These are phyloP conservation scores for Brachyptera risi DNA, from an alignment of 2,888 invertebrate species.

Conservation along the genomic window DNA sequence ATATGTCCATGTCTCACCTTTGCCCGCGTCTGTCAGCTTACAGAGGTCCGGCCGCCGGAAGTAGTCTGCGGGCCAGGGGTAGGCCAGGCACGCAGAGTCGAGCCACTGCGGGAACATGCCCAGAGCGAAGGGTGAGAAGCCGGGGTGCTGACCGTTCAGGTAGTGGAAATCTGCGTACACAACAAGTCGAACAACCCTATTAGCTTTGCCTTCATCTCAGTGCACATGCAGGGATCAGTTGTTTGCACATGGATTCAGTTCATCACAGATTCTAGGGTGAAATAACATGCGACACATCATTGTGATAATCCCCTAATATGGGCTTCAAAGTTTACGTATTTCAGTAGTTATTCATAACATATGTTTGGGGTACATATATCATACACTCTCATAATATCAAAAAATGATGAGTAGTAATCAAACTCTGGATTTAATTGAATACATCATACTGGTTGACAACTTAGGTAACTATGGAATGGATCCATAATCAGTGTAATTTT, in stretches of 20 bases:
- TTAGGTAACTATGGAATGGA: too few relatives aligned
- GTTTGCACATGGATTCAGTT: neutral
- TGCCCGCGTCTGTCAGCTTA: slow-evolving; percentile 45
- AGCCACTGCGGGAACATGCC: slow-evolving; percentile 72
- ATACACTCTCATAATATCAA: too few relatives aligned
- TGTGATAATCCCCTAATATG: too few relatives aligned
- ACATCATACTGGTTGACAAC: too few relatives aligned
- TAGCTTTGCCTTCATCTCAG: neutral
- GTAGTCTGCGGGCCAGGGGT: slow-evolving; percentile 66
- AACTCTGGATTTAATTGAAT: too few relatives aligned
- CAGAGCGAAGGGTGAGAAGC: slow-evolving; percentile 69
- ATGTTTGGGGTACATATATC: too few relatives aligned
- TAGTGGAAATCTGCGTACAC: slow-evolving; percentile 68
- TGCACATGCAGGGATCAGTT: neutral
- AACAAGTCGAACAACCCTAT: slow-evolving; percentile 30
- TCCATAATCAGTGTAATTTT: too few relatives aligned
- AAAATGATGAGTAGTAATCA: too few relatives aligned
- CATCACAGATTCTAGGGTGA: neutral
- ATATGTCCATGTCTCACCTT: slow-evolving; percentile 39
- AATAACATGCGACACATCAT: too few relatives aligned
- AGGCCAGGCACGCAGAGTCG: slow-evolving; percentile 74
- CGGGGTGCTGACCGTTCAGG: slow-evolving; percentile 56
- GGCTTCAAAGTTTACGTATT: too few relatives aligned
- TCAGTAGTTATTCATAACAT: too few relatives aligned
- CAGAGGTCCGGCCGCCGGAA: slow-evolving; percentile 51